A percentile compares a stretch with the other conserved stretches of the same genome.
These are phyloP conservation scores for Lophura nycthemera DNA, from an alignment of 2,113 vertebrate species.

Conservation along the genomic window DNA sequence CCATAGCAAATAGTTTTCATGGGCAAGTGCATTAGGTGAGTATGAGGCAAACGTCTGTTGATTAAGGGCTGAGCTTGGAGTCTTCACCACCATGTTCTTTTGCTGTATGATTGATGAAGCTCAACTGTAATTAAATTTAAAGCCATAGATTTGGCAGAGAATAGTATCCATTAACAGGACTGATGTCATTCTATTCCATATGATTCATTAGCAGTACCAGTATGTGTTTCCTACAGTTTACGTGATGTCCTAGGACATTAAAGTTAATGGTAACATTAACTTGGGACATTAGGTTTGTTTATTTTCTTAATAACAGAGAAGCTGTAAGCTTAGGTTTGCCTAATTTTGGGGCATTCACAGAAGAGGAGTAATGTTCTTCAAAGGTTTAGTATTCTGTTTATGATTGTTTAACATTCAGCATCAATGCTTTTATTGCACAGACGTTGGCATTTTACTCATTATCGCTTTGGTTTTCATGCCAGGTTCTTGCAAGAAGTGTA, in stretches of 20 bases:
- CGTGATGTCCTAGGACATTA: slow-evolving; percentile 43
- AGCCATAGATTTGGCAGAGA: slow-evolving; percentile 64
- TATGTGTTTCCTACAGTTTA: slow-evolving; percentile 43
- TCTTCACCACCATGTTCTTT: slow-evolving; percentile 40
- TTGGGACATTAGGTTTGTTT: neutral
- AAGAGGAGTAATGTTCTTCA: slow-evolving; percentile 57
- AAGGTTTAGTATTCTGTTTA: slow-evolving; percentile 72
- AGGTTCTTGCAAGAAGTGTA: slow-evolving; percentile 71
- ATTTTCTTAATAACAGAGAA: neutral
- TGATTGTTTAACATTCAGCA: slow-evolving; percentile 79
- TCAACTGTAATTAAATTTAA: slow-evolving; percentile 67
- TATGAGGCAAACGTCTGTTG: slow-evolving; percentile 19
- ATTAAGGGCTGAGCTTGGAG: slow-evolving; percentile 35
- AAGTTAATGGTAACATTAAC: neutral
- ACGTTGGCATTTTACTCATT: slow-evolving; percentile 78
- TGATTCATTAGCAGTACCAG: slow-evolving; percentile 71
- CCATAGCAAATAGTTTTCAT: neutral
- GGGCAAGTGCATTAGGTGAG: neutral
- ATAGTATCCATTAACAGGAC: slow-evolving; percentile 53
- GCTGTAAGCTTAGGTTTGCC: neutral
- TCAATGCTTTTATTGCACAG: slow-evolving; percentile 76
- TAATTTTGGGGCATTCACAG: slow-evolving; percentile 31
- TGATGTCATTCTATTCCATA: slow-evolving; percentile 68
- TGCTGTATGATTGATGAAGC: slow-evolving; percentile 57
- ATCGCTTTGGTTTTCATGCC: slow-evolving; percentile 69